Conservation (phyloP, 2,113 vertebrate genomes). For the Pitta sordida region DNA sequence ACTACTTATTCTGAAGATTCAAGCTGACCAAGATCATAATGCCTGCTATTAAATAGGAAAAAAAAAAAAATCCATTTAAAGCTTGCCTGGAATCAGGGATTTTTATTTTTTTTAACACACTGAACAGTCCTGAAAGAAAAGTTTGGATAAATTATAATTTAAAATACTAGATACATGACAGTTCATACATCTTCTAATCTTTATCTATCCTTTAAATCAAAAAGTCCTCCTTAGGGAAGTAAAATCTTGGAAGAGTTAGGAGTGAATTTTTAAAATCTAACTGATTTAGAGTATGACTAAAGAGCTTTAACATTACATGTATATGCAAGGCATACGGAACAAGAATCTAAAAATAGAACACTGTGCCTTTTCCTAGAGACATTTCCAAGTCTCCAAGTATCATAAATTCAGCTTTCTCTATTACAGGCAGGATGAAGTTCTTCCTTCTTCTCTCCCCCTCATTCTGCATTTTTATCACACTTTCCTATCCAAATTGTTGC, state of each 20-base stretch:
- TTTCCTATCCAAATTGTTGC: neutral
- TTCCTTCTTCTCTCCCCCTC: neutral
- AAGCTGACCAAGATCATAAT: neutral
- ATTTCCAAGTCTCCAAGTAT: neutral
- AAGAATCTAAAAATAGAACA: constrained; percentile 7
- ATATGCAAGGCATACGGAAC: neutral
- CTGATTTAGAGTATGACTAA: neutral
- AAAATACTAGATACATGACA: neutral
- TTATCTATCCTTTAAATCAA: neutral
- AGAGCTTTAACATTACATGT: neutral
- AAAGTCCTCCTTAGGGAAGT: neutral
- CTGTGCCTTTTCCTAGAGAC: neutral
- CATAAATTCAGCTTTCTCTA: neutral
- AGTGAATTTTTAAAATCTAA: neutral
- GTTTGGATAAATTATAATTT: neutral
- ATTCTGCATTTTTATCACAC: neutral
- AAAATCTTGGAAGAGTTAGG: neutral
- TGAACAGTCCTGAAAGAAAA: neutral
- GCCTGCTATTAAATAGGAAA: neutral
- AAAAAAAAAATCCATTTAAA: neutral
- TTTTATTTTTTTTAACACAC: neutral
- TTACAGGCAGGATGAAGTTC: neutral
- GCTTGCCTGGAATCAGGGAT: neutral
- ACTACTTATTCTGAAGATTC: neutral
- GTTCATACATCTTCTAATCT: neutral